These are phyloP conservation scores for Galago senegalensis DNA, from an alignment of 2,797 vertebrate species.

Conservation along the genomic window DNA sequence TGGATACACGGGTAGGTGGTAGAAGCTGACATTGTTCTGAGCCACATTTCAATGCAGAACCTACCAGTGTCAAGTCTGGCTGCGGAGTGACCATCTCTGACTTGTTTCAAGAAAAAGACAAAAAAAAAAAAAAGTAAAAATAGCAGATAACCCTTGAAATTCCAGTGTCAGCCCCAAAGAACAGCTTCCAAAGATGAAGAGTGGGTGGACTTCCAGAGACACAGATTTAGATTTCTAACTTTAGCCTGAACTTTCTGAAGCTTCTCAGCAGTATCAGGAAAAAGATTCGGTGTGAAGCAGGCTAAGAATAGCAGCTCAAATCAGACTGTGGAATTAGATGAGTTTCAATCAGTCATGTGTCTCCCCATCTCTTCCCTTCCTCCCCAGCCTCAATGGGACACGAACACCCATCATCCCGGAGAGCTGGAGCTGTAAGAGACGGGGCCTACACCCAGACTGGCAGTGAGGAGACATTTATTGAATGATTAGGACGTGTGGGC, in stretches of 20 bases:
- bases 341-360: slow-evolving; percentile 41
- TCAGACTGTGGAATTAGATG: slow-evolving; percentile 67
- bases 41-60: neutral
- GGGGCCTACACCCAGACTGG: neutral
- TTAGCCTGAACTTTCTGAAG: slow-evolving; percentile 83
- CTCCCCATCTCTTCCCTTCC: neutral
- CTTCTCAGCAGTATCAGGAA: slow-evolving; percentile 71
- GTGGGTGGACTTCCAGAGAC: slow-evolving; percentile 81
- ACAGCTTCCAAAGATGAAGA: slow-evolving; percentile 68
- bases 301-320: slow-evolving; percentile 80
- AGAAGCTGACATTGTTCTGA: neutral
- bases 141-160: slow-evolving; percentile 78
- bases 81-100: neutral
- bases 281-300: slow-evolving; percentile 77
- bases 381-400: neutral
- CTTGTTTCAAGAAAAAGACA: slow-evolving; percentile 35
- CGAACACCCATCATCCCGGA: neutral
- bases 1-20: neutral
- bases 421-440: neutral
- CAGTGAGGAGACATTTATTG: neutral
- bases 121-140: slow-evolving; percentile 31
- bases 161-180: slow-evolving; percentile 66
- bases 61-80: neutral
- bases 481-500: neutral
- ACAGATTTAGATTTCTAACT: slow-evolving; percentile 81